Conservation (phyloP, 2,797 vertebrate genomes). For the Vireo griseus region DNA sequence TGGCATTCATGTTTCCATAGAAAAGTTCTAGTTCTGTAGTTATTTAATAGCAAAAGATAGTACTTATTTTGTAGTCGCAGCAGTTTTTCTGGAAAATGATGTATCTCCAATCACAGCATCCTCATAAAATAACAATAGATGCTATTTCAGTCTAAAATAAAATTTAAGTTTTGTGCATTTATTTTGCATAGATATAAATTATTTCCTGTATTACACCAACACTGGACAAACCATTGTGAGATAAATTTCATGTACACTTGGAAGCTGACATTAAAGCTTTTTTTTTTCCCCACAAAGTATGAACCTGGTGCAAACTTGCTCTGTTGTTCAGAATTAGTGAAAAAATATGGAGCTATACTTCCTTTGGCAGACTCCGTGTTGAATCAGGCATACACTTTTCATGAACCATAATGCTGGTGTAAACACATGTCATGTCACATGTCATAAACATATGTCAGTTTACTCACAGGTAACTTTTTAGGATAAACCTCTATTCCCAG, state of each 20-base stretch:
- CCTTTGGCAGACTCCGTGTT: constrained; percentile 28
- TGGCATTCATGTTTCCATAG: not conserved
- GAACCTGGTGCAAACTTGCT: not conserved
- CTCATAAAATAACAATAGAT: not conserved
- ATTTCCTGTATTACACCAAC: not conserved
- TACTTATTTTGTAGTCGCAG: not conserved
- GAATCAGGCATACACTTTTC: constrained; percentile 35
- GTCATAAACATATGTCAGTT: constrained; percentile 61
- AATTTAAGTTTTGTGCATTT: not conserved
- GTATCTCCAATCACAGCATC: not conserved
- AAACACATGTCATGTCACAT: constrained; percentile 56
- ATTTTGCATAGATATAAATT: not conserved
- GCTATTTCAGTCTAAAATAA: not conserved
- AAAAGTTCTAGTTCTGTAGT: not conserved
- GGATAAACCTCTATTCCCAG: constrained; percentile 50
- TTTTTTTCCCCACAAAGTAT: not conserved
- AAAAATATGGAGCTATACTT: constrained; percentile 16
- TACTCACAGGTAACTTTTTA: constrained; percentile 61
- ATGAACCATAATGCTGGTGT: constrained; percentile 23
- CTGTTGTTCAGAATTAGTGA: not conserved
- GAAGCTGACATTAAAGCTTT: not conserved
- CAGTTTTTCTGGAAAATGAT: not conserved
- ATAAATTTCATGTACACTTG: not conserved
- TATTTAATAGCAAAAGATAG: not conserved
- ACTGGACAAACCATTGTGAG: not conserved